Base-by-base conservation (phyloP, 2,113 vertebrate genomes). In the Charadrius vociferus region DNA sequence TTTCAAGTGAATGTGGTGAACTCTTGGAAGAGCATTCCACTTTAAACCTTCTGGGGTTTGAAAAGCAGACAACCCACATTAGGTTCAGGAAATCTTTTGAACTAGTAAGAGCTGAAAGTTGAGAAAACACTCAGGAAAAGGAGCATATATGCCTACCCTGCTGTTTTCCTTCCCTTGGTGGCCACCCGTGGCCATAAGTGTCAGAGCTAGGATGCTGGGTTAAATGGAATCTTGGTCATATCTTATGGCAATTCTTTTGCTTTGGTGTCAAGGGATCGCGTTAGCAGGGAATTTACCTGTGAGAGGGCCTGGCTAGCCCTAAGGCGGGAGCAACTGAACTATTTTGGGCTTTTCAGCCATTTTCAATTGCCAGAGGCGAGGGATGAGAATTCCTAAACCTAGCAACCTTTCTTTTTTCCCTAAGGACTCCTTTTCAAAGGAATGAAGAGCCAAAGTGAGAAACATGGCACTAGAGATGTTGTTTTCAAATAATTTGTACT, bases 151-250 rank as follows among this genome's bases (percentile, higher is more conserved):
- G 10, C 9, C 47, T 62, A 26, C 6, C 23, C 9, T n/a, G 6
- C 22, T 88, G 7, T 75, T 85, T 66, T 81, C 32, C 24, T 82
- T 92, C 56, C 43, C 19, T 55, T 75, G 34, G 24, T 55, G 23
- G 32, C 50, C 34, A 17, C 27, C 70, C 0, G 0, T 30, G 39
- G 27, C 34, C 3, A 0, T n/a, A 56, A 84, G 5, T 22, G 7
- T 56, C 45, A 61, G 37, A 39, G n/a, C 39, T 72, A 74, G 47
- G 56, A 67, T 86, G 34, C 9, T 66, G 62, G n/a, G 66, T 92
- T 88, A 67, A 63, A 75, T 1, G 0, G 36, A 62, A 32, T 22
- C 45, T 79, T 47, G 13, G 12, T 61, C 22, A 79, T 47, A 82
- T 36, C 34, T 52, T 19, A n/a, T 0, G 2, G 14, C 14, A 2